Evolutionary conservation across 2,113 vertebrate species (phyloP).

Genomic region (Oryzias celebensis): DNA sequence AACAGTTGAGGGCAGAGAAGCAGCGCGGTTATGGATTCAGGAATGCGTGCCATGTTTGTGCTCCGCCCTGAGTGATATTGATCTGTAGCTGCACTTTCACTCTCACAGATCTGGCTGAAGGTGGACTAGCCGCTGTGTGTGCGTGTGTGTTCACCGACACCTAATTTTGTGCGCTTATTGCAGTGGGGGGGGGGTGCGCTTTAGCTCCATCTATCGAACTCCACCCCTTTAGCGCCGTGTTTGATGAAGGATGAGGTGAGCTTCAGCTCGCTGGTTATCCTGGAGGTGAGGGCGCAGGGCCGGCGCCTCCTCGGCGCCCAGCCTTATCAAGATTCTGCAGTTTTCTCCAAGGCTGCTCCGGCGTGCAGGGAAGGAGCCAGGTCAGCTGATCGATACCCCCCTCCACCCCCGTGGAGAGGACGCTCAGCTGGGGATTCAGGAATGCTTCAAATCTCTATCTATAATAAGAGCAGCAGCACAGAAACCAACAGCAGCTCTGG

Average conservation of each 20-base stretch:
- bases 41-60: conserved; percentile 60
- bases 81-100: conserved; percentile 41
- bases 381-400: conserved; percentile 61
- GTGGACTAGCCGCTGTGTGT: conserved; percentile 9
- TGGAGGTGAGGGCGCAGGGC: conserved; percentile 8
- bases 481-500: no score
- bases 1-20: conserved; percentile 49
- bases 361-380: conserved; percentile 31
- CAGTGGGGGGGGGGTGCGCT: not conserved
- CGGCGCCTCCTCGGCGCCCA: not conserved
- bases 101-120: conserved; percentile 19
- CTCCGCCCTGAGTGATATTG: conserved; percentile 62
- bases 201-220: conserved; percentile 27
- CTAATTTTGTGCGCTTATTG: conserved; percentile 13
- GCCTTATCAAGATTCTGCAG: conserved; percentile 59
- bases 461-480: not conserved
- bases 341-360: conserved; percentile 38
- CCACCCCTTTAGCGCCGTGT: conserved; percentile 18
- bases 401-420: conserved; percentile 18
- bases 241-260: conserved; percentile 20
- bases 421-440: conserved; percentile 16
- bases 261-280: conserved; percentile 31
- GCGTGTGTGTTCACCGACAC: conserved; percentile 31
- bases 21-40: conserved; percentile 60
- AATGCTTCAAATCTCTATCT: conserved; percentile 23